Evolutionary conservation across 2,888 invertebrate genomes (phyloP).

Genomic region (Cheiracanthium punctorium): DNA sequence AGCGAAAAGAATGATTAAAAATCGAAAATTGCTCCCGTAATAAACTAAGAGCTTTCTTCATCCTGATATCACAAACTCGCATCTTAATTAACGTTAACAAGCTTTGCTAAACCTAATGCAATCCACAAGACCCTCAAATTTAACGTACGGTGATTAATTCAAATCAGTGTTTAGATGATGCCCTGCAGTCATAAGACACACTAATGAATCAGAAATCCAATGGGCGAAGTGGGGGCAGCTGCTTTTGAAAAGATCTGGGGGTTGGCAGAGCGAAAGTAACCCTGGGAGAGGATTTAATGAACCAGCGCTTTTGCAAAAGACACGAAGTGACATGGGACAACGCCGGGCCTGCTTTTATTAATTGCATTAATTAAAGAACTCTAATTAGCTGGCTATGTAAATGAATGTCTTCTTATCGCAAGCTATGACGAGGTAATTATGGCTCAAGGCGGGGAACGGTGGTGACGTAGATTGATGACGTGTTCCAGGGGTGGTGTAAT

Average conservation of each 20-base stretch:
- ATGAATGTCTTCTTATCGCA: conserved; percentile 69
- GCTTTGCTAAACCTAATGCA: conserved; percentile 6
- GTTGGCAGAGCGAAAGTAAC: not conserved
- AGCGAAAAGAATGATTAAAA: not conserved
- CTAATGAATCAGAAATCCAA: conserved; percentile 54
- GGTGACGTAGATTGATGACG: conserved; percentile 42
- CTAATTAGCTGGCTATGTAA: conserved; percentile 69
- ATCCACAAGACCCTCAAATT: conserved; percentile 10
- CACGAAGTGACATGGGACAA: conserved; percentile 66
- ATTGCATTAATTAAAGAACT: conserved; percentile 70
- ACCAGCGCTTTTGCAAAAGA: conserved; percentile 54
- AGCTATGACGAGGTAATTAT: conserved; percentile 69
- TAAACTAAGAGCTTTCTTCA: not conserved
- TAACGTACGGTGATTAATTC: conserved; percentile 49
- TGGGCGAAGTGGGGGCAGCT: not conserved
- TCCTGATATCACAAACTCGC: not conserved
- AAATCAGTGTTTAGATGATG: conserved; percentile 52
- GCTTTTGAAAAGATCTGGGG: not conserved
- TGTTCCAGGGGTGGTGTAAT: not conserved
- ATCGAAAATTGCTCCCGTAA: not conserved
- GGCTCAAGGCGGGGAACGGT: conserved; percentile 26
- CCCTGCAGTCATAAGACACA: conserved; percentile 45
- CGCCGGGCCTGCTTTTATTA: conserved; percentile 61
- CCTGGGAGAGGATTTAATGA: conserved; percentile 53
- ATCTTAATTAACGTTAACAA: conserved; percentile 13